Conservation (phyloP, 2,888 invertebrate species). For the Acrobasis suavella region DNA sequence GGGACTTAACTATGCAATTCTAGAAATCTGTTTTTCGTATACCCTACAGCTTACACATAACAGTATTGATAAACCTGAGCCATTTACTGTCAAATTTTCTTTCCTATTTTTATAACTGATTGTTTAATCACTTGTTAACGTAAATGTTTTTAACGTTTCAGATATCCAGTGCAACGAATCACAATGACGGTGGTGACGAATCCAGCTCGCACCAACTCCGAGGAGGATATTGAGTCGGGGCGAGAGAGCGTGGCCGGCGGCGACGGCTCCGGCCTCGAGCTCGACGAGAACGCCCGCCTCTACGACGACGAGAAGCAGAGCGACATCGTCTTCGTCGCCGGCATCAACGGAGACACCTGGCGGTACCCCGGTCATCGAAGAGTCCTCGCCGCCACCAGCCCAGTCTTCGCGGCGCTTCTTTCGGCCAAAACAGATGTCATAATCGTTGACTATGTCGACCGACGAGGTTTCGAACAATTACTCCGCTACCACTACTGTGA, state of each 20-base stretch:
- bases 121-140: constrained; percentile 5
- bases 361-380: constrained; percentile 86
- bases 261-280: constrained; percentile 39
- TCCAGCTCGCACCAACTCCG: constrained; percentile 60
- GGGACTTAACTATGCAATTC: background rate
- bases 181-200: constrained; percentile 78
- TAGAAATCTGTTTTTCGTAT: no score
- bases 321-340: constrained; percentile 85
- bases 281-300: constrained; percentile 59
- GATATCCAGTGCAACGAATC: constrained; percentile 36
- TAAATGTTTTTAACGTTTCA: constrained; percentile 50
- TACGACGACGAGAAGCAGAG: constrained; percentile 81
- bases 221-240: constrained; percentile 55
- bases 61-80: background rate
- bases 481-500: constrained; percentile 86
- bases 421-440: constrained; percentile 69
- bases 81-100: background rate
- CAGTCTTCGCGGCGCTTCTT: constrained; percentile 84
- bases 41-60: background rate
- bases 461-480: constrained; percentile 85
- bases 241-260: constrained; percentile 38
- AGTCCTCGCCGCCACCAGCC: constrained; percentile 84
- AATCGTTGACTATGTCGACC: constrained; percentile 83
- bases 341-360: constrained; percentile 85
- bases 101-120: background rate